phyloP scores from a whole-genome alignment of 2,888 invertebrate species.

The Meiosimyza platycephala region DNA sequence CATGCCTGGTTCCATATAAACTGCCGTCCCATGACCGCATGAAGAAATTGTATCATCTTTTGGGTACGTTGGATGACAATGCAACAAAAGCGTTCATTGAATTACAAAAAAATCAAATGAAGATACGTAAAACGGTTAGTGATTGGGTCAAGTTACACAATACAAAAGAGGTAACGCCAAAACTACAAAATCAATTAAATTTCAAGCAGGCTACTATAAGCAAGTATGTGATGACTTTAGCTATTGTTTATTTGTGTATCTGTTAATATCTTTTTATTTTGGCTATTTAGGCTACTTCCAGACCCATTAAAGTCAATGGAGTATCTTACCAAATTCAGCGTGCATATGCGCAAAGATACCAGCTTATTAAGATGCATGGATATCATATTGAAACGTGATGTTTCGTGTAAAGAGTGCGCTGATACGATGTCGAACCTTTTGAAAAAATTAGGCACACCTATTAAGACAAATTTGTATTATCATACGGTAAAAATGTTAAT shows the following conservation, averaged over 20 bases:
- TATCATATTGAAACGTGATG: slow-evolving; percentile 86
- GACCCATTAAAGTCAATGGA: slow-evolving; percentile 93
- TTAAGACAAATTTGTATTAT: slow-evolving; percentile 95
- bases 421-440: slow-evolving; percentile 85
- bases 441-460: slow-evolving; percentile 92
- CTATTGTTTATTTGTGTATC: not conserved
- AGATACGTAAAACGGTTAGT: slow-evolving; percentile 83
- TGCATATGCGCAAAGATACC: slow-evolving; percentile 80
- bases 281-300: slow-evolving; percentile 78
- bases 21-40: slow-evolving; percentile 87
- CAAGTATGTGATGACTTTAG: slow-evolving; percentile 55
- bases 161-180: slow-evolving; percentile 73
- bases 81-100: slow-evolving; percentile 94
- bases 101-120: slow-evolving; percentile 89
- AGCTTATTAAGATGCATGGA: slow-evolving; percentile 84
- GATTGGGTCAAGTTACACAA: slow-evolving; percentile 89
- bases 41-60: slow-evolving; percentile 90
- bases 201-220: slow-evolving; percentile 70
- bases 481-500: slow-evolving; percentile 95
- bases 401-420: slow-evolving; percentile 95
- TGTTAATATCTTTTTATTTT: not conserved
- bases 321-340: slow-evolving; percentile 85
- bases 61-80: slow-evolving; percentile 94
- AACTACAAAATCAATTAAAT: slow-evolving; percentile 79
- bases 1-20: slow-evolving; percentile 94